phyloP scores from a whole-genome alignment of 1,140 invertebrate genomes.

The Himalopsyche phryganea region DNA sequence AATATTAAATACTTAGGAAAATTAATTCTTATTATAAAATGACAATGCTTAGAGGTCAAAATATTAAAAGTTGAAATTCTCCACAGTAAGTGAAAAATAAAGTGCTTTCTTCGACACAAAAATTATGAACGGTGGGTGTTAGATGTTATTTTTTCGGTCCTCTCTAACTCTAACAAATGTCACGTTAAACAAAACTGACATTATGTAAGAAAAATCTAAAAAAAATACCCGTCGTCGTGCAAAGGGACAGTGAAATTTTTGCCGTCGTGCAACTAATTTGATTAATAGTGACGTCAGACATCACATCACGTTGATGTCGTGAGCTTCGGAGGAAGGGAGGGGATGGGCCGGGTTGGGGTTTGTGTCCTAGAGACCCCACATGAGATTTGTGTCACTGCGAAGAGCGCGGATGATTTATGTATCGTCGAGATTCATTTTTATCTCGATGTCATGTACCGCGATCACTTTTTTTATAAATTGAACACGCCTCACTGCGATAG shows the following conservation, averaged over 20 bases:
- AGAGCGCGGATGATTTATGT: constrained; percentile 30
- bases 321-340: no score
- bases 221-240: no score
- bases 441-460: constrained; percentile 19
- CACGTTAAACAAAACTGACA: not conserved
- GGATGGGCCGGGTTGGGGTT: not conserved
- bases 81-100: no score
- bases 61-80: no score
- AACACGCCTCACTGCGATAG: constrained; percentile 8
- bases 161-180: constrained; percentile 4
- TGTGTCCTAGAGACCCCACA: not conserved
- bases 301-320: no score
- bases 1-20: no score
- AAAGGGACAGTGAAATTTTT: no score
- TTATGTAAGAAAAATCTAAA: no score
- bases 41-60: no score
- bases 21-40: no score
- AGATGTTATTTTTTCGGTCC: not conserved
- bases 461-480: constrained; percentile 27
- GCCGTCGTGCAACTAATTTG: not conserved
- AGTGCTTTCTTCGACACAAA: no score
- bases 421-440: constrained; percentile 30
- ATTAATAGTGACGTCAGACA: not conserved
- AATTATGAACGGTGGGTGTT: not conserved
- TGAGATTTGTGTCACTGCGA: constrained; percentile 3